phyloP scores from a whole-genome alignment of 1,140 invertebrate genomes.

The Drosophila tani region DNA sequence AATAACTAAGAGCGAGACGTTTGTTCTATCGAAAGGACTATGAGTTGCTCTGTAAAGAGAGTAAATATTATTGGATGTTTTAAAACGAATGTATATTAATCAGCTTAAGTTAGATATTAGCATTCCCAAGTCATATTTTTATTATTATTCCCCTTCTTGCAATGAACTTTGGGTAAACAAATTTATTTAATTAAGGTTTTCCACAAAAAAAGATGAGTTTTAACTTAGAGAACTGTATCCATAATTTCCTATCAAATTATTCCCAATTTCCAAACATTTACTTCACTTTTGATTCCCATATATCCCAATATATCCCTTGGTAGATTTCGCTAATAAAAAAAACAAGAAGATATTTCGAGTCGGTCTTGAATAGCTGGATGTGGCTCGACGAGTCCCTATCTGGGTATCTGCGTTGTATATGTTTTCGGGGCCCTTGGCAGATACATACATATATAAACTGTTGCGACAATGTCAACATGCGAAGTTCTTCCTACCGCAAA shows the following conservation, averaged over 20 bases:
- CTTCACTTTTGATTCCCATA: background rate
- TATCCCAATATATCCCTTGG: background rate
- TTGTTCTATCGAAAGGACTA: background rate
- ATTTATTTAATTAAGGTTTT: too few relatives aligned
- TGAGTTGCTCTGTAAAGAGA: background rate
- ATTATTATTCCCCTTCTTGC: background rate
- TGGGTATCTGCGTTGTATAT: background rate
- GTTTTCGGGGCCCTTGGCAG: slow-evolving; percentile 10
- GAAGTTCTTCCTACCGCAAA: slow-evolving; percentile 82
- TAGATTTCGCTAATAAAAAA: background rate
- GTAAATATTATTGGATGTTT: background rate
- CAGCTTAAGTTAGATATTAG: background rate
- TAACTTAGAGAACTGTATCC: too few relatives aligned
- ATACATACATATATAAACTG: slow-evolving; percentile 63
- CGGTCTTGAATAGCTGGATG: slow-evolving; percentile 20
- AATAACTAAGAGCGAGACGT: slow-evolving; percentile 21
- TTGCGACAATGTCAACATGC: slow-evolving; percentile 83
- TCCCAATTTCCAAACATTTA: too few relatives aligned
- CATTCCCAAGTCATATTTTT: background rate
- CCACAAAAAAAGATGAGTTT: background rate
- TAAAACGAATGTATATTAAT: background rate
- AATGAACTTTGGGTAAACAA: background rate
- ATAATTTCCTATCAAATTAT: background rate
- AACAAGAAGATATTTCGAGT: slow-evolving; percentile 17
- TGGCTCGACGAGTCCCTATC: slow-evolving; percentile 5